These are phyloP conservation scores for Mohoua ochrocephala DNA, from an alignment of 2,113 vertebrate species.

Conservation along the genomic window DNA sequence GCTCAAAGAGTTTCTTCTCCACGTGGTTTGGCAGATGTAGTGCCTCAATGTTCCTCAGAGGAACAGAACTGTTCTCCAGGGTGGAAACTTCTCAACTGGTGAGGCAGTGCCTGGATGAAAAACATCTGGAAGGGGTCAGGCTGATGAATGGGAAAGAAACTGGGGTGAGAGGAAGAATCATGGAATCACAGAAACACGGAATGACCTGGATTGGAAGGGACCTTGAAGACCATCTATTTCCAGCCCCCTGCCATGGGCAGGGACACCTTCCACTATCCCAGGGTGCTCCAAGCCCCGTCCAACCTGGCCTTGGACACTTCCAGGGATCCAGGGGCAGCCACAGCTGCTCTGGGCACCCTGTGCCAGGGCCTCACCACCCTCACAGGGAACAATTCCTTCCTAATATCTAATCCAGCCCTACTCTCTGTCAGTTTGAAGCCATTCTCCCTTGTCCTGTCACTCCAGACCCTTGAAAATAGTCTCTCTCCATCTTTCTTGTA, in stretches of 20 bases:
- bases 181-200: background rate
- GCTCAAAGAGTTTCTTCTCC: background rate
- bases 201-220: no score
- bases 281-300: rapidly evolving
- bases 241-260: background rate
- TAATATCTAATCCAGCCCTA: background rate
- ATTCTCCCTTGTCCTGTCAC: background rate
- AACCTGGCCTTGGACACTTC: rapidly evolving
- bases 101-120: background rate
- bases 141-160: background rate
- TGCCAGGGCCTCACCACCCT: rapidly evolving
- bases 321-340: background rate
- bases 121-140: background rate
- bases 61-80: background rate
- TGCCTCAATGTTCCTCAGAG: background rate
- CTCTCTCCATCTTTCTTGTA: background rate
- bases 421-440: background rate
- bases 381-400: background rate
- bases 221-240: rapidly evolving
- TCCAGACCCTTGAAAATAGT: rapidly evolving
- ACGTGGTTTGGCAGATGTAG: background rate
- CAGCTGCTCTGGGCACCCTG: background rate
- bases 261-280: rapidly evolving
- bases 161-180: background rate
- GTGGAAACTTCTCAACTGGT: background rate